Percentiles rank a stretch among this genome's conserved stretches.
These are phyloP conservation scores for Carapus acus DNA, from an alignment of 2,797 vertebrate species.

Conservation along the genomic window DNA sequence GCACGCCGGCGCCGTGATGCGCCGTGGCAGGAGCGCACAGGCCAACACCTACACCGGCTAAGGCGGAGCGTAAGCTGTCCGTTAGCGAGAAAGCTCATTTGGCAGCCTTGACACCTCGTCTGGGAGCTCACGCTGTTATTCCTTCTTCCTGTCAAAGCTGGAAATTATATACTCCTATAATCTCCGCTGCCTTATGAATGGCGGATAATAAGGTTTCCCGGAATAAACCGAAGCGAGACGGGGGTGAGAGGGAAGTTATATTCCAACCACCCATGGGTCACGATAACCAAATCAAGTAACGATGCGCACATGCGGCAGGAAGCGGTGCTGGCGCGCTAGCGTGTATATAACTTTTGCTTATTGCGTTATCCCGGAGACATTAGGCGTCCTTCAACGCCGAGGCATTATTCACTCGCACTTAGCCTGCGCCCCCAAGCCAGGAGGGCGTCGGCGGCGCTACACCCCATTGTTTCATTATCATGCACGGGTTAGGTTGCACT, in stretches of 20 bases:
- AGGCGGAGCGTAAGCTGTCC: slow-evolving; percentile 34
- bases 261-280: slow-evolving; percentile 26
- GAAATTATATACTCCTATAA: slow-evolving; percentile 60
- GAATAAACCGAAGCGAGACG: slow-evolving; percentile 34
- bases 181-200: slow-evolving; percentile 47
- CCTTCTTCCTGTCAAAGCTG: slow-evolving; percentile 57
- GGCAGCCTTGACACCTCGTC: slow-evolving; percentile 49
- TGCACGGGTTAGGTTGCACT: slow-evolving; percentile 57
- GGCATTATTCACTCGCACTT: slow-evolving; percentile 50
- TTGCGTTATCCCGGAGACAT: slow-evolving; percentile 47
- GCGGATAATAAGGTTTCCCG: slow-evolving; percentile 44
- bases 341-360: slow-evolving; percentile 37
- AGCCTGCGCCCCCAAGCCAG: slow-evolving; percentile 38
- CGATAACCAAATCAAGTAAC: slow-evolving; percentile 47
- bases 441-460: slow-evolving; percentile 36
- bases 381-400: slow-evolving; percentile 39
- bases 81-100: slow-evolving; percentile 47
- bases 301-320: slow-evolving; percentile 33
- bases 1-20: neutral
- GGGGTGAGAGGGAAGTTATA: slow-evolving; percentile 27
- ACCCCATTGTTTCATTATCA: slow-evolving; percentile 53
- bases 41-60: slow-evolving; percentile 18
- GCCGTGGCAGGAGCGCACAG: slow-evolving; percentile 11
- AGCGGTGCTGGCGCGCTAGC: slow-evolving; percentile 24
- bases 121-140: slow-evolving; percentile 44